These are phyloP conservation scores for Tribolium madens DNA, from an alignment of 1,140 invertebrate species.

Conservation along the genomic window DNA sequence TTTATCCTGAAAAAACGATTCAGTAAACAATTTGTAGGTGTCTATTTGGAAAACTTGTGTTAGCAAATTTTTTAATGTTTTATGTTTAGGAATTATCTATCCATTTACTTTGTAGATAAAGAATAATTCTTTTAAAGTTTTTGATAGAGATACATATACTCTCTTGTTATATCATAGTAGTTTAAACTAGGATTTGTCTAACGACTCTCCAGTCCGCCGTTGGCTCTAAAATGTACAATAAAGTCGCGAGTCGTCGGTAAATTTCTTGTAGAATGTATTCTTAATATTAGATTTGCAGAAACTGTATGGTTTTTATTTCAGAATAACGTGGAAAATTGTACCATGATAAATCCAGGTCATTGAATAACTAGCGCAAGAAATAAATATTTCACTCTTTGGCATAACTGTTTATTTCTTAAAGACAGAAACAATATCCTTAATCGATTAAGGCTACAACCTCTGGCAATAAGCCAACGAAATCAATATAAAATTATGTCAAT, in stretches of 20 bases:
- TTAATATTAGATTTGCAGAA: conserved; percentile 22
- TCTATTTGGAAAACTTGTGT: no score
- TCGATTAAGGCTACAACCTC: neutral
- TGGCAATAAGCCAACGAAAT: neutral
- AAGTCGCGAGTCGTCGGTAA: neutral
- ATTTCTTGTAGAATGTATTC: neutral
- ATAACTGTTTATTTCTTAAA: neutral
- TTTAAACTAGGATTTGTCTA: neutral
- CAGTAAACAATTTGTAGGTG: no score
- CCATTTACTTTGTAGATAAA: no score
- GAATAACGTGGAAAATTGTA: conserved; percentile 14
- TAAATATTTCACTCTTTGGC: neutral
- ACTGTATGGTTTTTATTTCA: neutral
- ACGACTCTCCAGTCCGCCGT: neutral
- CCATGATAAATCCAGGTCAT: conserved; percentile 19
- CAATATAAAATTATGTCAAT: conserved; percentile 7
- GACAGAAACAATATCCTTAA: neutral
- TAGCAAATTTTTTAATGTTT: no score
- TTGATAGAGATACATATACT: no score
- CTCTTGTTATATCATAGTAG: no score
- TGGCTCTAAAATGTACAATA: neutral
- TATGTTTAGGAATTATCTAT: no score
- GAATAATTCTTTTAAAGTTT: no score
- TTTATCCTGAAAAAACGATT: no score
- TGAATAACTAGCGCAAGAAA: conserved; percentile 5